Evolutionary conservation across 2,113 vertebrate genomes (phyloP).

Genomic region (Mus spicilegus): DNA sequence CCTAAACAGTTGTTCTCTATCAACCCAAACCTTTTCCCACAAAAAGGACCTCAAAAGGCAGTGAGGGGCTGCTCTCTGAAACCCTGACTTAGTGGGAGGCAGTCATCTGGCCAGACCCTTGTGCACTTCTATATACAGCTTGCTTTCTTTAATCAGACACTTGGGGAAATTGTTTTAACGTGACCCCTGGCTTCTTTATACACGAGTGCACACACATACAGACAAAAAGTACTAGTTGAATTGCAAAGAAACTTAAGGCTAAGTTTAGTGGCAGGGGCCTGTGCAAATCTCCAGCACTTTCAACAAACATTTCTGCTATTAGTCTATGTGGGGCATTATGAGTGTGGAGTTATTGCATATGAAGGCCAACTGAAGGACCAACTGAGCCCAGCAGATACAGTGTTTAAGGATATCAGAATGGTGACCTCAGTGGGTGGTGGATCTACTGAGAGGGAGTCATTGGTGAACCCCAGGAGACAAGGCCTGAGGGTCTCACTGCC

Average conservation of each 20-base stretch:
- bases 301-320: neutral
- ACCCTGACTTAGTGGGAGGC: neutral
- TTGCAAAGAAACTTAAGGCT: neutral
- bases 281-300: neutral
- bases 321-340: neutral
- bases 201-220: neutral
- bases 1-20: neutral
- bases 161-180: neutral
- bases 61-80: neutral
- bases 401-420: no score
- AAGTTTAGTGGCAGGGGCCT: neutral
- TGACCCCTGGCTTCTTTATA: neutral
- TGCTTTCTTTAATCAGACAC: neutral
- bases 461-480: neutral
- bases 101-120: neutral
- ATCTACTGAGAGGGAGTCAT: neutral
- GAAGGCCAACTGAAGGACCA: neutral
- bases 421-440: neutral
- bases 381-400: neutral
- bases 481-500: neutral
- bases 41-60: neutral
- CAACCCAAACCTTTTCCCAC: neutral
- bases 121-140: neutral
- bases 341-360: neutral
- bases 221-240: neutral